These are phyloP conservation scores for Ophiothrix spiculata DNA, from an alignment of 35 echinoderm and acorn worm species.

Conservation along the genomic window DNA sequence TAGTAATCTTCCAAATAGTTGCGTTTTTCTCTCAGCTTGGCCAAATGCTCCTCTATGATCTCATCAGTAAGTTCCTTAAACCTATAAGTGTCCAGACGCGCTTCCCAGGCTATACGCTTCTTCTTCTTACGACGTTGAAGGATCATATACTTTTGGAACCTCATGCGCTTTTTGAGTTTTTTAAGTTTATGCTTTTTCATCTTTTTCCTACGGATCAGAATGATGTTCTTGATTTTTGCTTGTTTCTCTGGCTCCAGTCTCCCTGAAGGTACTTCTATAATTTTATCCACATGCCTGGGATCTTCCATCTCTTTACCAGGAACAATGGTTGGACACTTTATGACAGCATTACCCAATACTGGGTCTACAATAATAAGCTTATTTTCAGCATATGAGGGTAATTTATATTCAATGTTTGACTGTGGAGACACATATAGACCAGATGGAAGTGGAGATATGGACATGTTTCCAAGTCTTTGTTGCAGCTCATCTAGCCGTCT, in stretches of 20 bases:
- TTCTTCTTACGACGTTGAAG: neutral
- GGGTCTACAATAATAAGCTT: neutral
- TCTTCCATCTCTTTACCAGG: neutral
- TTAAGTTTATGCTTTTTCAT: neutral
- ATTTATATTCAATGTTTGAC: neutral
- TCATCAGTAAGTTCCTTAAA: neutral
- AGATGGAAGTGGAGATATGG: neutral
- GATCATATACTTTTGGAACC: neutral
- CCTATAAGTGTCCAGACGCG: neutral
- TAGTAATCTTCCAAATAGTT: neutral
- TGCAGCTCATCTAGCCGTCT: too few relatives aligned
- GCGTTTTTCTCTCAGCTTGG: neutral
- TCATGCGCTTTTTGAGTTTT: neutral
- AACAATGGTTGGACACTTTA: neutral
- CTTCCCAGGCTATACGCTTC: neutral
- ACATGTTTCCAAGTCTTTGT: too few relatives aligned
- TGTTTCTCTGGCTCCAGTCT: neutral
- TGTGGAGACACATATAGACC: neutral
- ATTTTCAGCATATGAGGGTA: neutral
- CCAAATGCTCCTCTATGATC: neutral
- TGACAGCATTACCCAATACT: neutral
- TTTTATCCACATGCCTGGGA: neutral
- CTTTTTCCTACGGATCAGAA: neutral
- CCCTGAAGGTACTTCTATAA: neutral
- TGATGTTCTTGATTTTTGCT: neutral